These are phyloP conservation scores for Drosophila busckii DNA, from an alignment of 1,140 invertebrate genomes.

Conservation along the genomic window DNA sequence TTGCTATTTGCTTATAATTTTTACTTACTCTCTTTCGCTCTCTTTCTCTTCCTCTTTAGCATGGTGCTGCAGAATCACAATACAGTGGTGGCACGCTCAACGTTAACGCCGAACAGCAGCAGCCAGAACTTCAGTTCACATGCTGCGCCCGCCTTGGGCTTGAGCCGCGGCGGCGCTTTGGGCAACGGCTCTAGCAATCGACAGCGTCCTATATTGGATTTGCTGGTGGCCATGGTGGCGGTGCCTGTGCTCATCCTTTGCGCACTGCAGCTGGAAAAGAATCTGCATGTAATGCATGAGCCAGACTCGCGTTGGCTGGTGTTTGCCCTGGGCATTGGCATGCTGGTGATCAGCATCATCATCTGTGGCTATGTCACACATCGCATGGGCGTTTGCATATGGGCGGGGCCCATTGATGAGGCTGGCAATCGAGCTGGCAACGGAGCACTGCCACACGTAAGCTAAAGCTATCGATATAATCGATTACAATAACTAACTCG, in stretches of 20 bases:
- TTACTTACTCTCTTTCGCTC: background rate
- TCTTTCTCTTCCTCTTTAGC: slow-evolving; percentile 16
- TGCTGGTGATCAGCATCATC: slow-evolving; percentile 70
- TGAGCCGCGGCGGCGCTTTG: slow-evolving; percentile 14
- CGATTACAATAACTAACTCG: background rate
- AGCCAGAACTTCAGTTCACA: slow-evolving; percentile 57
- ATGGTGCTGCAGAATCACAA: slow-evolving; percentile 76
- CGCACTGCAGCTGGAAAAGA: slow-evolving; percentile 73
- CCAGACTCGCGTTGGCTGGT: slow-evolving; percentile 67
- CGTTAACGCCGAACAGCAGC: slow-evolving; percentile 58
- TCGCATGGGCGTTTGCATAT: slow-evolving; percentile 77
- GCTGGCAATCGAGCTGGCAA: slow-evolving; percentile 57
- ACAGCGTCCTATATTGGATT: slow-evolving; percentile 68
- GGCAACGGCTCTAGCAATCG: slow-evolving; percentile 45
- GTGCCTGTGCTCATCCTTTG: slow-evolving; percentile 69
- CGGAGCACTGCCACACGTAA: slow-evolving; percentile 54
- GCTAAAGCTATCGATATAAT: slow-evolving; percentile 11
- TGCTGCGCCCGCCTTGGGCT: slow-evolving; percentile 7
- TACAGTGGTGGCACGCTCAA: slow-evolving; percentile 65
- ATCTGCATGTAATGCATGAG: slow-evolving; percentile 60
- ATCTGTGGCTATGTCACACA: slow-evolving; percentile 78
- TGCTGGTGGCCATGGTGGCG: slow-evolving; percentile 72
- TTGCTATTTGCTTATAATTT: background rate
- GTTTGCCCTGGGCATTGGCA: slow-evolving; percentile 69
- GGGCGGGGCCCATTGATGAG: slow-evolving; percentile 75